Percentiles rank a stretch among this genome's conserved stretches.
These are phyloP conservation scores for Characodon lateralis DNA, from an alignment of 2,797 vertebrate genomes.

Conservation along the genomic window DNA sequence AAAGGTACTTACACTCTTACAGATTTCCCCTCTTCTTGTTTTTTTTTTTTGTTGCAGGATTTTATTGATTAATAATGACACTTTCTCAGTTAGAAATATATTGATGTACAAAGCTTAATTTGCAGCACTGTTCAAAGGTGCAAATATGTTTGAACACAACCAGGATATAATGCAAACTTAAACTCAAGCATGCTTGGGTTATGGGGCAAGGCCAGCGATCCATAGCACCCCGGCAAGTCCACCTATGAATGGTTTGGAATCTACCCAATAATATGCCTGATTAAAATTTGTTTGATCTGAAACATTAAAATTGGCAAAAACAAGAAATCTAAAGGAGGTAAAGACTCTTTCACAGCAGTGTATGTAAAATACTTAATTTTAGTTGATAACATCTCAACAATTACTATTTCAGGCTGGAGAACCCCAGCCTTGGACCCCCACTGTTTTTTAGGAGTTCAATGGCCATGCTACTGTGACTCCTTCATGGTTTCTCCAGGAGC, in stretches of 20 bases:
- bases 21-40: background rate
- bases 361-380: conserved; percentile 27
- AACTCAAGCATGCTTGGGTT: background rate
- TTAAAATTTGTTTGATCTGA: background rate
- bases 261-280: no score
- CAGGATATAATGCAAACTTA: background rate
- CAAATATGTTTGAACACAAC: background rate
- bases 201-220: background rate
- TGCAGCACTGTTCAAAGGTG: background rate
- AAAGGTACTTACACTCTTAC: background rate
- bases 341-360: background rate
- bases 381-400: conserved; percentile 20
- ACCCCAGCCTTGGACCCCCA: conserved; percentile 16
- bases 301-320: background rate
- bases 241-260: background rate
- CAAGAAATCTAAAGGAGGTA: background rate
- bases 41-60: background rate
- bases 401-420: conserved; percentile 30
- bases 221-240: background rate
- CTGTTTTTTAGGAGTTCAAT: conserved; percentile 41
- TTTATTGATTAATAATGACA: background rate
- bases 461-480: conserved; percentile 33
- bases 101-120: background rate
- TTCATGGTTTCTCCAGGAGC: conserved; percentile 26
- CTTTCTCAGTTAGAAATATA: background rate